These are phyloP conservation scores for Anniella stebbinsi DNA, from an alignment of 2,797 vertebrate genomes.

Conservation along the genomic window DNA sequence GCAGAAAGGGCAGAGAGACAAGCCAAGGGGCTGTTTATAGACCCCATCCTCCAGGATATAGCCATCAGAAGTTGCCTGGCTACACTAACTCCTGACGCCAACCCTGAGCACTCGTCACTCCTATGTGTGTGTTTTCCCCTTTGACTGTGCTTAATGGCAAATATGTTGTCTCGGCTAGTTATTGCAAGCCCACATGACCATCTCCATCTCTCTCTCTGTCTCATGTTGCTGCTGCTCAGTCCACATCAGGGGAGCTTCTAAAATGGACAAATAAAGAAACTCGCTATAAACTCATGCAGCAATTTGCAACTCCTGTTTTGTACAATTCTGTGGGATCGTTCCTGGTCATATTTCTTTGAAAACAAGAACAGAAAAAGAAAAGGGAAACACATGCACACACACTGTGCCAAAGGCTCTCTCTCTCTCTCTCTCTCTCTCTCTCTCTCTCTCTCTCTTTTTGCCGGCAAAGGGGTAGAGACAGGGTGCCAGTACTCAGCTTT, in stretches of 20 bases:
- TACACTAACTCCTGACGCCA: neutral
- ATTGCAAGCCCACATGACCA: neutral
- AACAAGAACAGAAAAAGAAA: neutral
- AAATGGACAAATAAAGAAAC: slow-evolving; percentile 22
- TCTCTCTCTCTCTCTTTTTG: too few species aligned
- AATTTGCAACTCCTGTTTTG: neutral
- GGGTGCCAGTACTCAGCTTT: neutral
- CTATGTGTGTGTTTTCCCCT: neutral
- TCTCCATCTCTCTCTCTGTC: neutral
- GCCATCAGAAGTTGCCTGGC: neutral
- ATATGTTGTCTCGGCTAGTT: neutral
- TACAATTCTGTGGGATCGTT: neutral
- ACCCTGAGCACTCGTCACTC: too few species aligned
- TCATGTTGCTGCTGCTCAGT: neutral
- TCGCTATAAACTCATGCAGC: neutral
- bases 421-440: too few species aligned
- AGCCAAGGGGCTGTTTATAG: too few species aligned
- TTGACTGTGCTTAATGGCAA: neutral
- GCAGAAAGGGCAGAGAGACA: neutral
- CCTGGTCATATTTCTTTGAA: neutral
- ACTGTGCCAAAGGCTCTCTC: too few species aligned
- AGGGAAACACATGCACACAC: neutral
- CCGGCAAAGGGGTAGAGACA: neutral
- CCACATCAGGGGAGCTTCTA: neutral
- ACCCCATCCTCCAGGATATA: too few species aligned